These are phyloP conservation scores for Peromyscus eremicus DNA, from an alignment of 2,797 vertebrate species.

Conservation along the genomic window DNA sequence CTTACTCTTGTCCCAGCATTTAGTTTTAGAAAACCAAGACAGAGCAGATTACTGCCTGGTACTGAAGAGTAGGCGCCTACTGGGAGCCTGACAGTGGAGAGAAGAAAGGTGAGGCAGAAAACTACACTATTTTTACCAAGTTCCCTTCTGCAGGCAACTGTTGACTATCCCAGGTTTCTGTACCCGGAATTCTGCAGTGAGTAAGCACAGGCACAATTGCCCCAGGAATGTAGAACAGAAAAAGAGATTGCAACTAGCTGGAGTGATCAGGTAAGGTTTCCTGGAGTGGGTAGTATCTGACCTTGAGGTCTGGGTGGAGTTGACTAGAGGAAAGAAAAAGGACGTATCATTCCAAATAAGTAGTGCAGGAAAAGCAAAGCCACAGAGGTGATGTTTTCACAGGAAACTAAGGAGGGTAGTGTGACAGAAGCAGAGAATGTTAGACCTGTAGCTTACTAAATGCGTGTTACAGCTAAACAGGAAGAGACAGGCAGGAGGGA, in stretches of 20 bases:
- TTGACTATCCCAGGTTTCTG: neutral
- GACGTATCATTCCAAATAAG: neutral
- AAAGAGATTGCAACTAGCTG: neutral
- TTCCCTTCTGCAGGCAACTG: neutral
- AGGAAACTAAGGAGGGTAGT: neutral
- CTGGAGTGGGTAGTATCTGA: neutral
- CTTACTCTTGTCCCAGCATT: neutral
- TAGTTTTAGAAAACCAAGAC: constrained; percentile 39
- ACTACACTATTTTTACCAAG: constrained; percentile 28
- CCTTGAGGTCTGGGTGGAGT: neutral
- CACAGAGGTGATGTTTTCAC: neutral
- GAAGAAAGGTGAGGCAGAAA: neutral
- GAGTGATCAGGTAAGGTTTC: neutral
- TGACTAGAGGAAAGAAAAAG: neutral
- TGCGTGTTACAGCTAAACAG: neutral
- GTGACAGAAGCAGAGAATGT: neutral
- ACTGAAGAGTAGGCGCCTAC: neutral
- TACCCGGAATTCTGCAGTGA: neutral
- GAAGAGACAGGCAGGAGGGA: neutral
- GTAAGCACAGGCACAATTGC: neutral
- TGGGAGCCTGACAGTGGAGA: neutral
- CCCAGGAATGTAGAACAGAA: neutral
- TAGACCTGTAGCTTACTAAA: neutral
- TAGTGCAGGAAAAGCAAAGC: neutral
- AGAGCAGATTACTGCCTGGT: neutral